Conservation (phyloP, 2,113 vertebrate genomes). For the Laticauda colubrina region DNA sequence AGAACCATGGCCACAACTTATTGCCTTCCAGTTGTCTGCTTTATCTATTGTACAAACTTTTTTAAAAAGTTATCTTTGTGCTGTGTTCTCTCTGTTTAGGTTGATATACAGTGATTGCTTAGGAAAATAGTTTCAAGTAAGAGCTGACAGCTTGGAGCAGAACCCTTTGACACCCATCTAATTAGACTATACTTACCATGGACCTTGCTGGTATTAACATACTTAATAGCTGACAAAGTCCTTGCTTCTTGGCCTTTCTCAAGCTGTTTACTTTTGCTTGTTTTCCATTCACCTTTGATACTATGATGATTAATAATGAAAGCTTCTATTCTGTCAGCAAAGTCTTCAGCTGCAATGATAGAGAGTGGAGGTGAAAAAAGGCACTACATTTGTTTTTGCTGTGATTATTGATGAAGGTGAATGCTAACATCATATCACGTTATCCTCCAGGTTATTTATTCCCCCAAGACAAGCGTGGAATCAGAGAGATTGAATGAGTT, state of each 20-base stretch:
- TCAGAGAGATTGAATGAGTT: conserved; percentile 41
- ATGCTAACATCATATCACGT: conserved; percentile 48
- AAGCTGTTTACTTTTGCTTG: conserved; percentile 16
- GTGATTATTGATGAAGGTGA: conserved; percentile 51
- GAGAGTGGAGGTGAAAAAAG: conserved; percentile 34
- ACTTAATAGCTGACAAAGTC: conserved; percentile 38
- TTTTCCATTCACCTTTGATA: conserved; percentile 42
- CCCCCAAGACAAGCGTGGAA: conserved; percentile 32
- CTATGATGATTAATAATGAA: conserved; percentile 12
- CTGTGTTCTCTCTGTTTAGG: background rate
- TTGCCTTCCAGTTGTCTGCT: background rate
- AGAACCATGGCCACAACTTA: background rate
- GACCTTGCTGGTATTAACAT: conserved; percentile 39
- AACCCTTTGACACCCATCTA: background rate
- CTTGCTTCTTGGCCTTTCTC: conserved; percentile 33
- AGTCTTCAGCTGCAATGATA: conserved; percentile 44
- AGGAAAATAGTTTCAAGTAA: conserved; percentile 4
- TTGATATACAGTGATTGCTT: background rate
- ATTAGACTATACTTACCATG: conserved; percentile 18
- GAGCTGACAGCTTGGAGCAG: background rate
- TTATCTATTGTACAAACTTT: background rate
- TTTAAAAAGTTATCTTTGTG: background rate
- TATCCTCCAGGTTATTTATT: conserved; percentile 27
- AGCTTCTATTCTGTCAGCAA: conserved; percentile 42
- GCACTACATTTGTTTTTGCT: conserved; percentile 36